Base-by-base conservation (phyloP, 2,797 vertebrate species). In the Bovichtus variegatus region DNA sequence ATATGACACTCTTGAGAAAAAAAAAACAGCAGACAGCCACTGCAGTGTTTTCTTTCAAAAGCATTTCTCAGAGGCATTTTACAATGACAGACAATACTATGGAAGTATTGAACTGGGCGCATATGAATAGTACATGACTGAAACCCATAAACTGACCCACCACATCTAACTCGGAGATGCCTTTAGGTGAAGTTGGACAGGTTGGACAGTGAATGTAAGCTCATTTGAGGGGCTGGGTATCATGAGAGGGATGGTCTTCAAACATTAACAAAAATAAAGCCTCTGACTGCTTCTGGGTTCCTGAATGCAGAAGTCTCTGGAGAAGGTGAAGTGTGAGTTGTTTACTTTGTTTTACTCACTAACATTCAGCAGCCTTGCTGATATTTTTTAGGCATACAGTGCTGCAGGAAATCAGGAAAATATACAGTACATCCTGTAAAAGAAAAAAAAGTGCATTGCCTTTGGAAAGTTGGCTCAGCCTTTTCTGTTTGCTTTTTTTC, bases 401-500 rank as follows among this genome's bases (percentile, higher is more conserved):
- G 75, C 70, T 79, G 66, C 25, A 71, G 61, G 68, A 67, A 71
- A 71, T 72, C 38, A 67, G 47, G 31, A 67, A 75, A 80, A 64
- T 38, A 64, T 67, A 70, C 53, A 75, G 36, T 61, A 62, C 53
- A 71, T 66, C 62, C 46, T 79, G 62, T 70, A 54, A 76, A 74
- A 66, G 31, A 19, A 16, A 44, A 47, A 46, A 68, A 57, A 44
- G 25, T 34, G 57, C 21, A 71, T 38, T 31, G 18, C 58, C 53
- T 71, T 76, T 71, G 47, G 29, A 76, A 59, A 78, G 23, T n/a
- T 73, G 10, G 41, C 6, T 54, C 31, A 15, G 50, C 25, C 21
- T 57, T 47, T 50, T 66, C 9, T 53, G 6, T 15, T 16, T 50
- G 23, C 13, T 25, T 19, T 25, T 3, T 47, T 9, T 13, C 18